phyloP scores from a whole-genome alignment of 2,888 invertebrate species.

The Mayetiola destructor region DNA sequence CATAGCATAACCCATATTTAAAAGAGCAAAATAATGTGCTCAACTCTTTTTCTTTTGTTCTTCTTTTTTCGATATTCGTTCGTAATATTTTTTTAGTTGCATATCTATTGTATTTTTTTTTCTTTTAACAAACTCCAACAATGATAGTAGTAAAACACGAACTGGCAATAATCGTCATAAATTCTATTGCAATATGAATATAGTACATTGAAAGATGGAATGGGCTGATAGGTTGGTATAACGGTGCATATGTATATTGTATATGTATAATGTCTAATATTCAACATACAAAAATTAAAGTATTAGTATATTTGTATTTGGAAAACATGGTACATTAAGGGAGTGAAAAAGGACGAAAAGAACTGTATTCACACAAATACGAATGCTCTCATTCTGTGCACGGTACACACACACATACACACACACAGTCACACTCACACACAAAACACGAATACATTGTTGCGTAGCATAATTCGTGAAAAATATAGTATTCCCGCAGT shows the following conservation, averaged over 20 bases:
- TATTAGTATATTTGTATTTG: too few species aligned
- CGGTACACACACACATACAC: not conserved
- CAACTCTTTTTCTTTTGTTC: not conserved
- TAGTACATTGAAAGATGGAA: too few species aligned
- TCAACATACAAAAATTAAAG: too few species aligned
- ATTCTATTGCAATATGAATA: constrained; percentile 3
- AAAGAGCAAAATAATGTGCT: not conserved
- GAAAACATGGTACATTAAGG: too few species aligned
- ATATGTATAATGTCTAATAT: too few species aligned
- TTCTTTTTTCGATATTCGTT: not conserved
- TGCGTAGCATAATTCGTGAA: not conserved
- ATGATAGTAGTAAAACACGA: constrained; percentile 1
- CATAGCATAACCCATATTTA: constrained; percentile 3
- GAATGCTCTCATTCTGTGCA: too few species aligned
- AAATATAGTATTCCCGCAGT: constrained; percentile 8
- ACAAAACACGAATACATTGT: not conserved
- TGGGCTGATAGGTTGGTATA: too few species aligned
- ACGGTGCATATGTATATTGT: too few species aligned
- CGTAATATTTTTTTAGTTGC: too few species aligned
- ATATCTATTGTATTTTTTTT: too few species aligned
- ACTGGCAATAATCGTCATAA: constrained; percentile 11
- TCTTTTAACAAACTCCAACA: not conserved
- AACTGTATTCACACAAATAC: not conserved
- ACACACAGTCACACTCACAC: not conserved
- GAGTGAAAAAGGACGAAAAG: too few species aligned